Percentiles rank a stretch among this genome's conserved stretches.
phyloP scores from a whole-genome alignment of 1,140 invertebrate genomes.

The Lasioglossum baleicum region DNA sequence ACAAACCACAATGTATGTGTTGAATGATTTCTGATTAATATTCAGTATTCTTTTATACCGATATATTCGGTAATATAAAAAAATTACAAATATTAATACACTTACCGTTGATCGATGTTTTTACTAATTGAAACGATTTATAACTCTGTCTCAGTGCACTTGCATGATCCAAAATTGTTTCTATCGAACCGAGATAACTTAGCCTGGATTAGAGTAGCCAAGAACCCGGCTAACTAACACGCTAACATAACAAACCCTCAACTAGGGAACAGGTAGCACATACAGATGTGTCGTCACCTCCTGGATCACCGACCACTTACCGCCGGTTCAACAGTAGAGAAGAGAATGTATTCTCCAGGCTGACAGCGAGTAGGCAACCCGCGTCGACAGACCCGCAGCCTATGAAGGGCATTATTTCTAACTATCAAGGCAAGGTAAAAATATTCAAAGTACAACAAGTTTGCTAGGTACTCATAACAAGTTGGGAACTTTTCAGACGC shows the following conservation, averaged over 20 bases:
- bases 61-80: neutral
- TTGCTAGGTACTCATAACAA: slow-evolving; percentile 4
- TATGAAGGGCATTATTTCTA: slow-evolving; percentile 84
- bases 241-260: slow-evolving; percentile 76
- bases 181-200: slow-evolving; percentile 26
- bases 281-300: slow-evolving; percentile 82
- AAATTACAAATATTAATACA: slow-evolving; percentile 7
- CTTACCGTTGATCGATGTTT: neutral
- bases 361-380: slow-evolving; percentile 83
- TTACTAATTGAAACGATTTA: slow-evolving; percentile 21
- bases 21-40: neutral
- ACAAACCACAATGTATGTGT: neutral
- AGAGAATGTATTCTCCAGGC: slow-evolving; percentile 90
- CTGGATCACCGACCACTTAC: slow-evolving; percentile 84
- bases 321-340: slow-evolving; percentile 83
- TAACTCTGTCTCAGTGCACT: slow-evolving; percentile 8
- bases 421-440: slow-evolving; percentile 83
- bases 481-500: slow-evolving; percentile 70
- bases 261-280: slow-evolving; percentile 81
- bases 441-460: neutral
- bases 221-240: slow-evolving; percentile 72
- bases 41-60: neutral
- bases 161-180: slow-evolving; percentile 38
- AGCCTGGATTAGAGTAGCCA: slow-evolving; percentile 47
- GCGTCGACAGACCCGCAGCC: slow-evolving; percentile 80